These are phyloP conservation scores for Hippocampus abdominalis DNA, from an alignment of 2,113 vertebrate species.

Conservation along the genomic window DNA sequence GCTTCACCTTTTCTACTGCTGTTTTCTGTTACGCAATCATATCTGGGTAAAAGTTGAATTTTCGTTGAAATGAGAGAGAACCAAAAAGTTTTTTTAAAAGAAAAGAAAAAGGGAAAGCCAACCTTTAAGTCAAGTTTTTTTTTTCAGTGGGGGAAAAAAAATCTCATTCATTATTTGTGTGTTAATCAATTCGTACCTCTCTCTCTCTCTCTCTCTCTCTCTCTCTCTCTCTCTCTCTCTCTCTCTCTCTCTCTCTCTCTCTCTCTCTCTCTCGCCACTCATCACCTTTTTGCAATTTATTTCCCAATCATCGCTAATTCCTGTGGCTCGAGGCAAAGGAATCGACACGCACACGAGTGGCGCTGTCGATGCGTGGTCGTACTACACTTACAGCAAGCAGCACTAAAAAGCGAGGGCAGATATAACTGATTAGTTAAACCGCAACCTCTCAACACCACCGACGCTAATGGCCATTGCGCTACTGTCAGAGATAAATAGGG, in stretches of 20 bases:
- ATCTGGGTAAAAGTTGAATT: slow-evolving; percentile 12
- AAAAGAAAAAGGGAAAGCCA: too few relatives aligned
- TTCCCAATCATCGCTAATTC: slow-evolving; percentile 41
- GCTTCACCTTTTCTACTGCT: slow-evolving; percentile 3
- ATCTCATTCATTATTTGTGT: too few relatives aligned
- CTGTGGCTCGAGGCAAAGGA: neutral
- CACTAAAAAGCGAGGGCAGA: slow-evolving; percentile 44
- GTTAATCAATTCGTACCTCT: too few relatives aligned
- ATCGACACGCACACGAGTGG: neutral
- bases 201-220: too few relatives aligned
- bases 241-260: too few relatives aligned
- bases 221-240: too few relatives aligned
- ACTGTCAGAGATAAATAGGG: slow-evolving; percentile 62
- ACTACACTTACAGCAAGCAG: slow-evolving; percentile 9
- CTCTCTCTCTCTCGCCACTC: too few relatives aligned
- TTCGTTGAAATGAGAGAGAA: too few relatives aligned
- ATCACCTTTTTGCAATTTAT: neutral
- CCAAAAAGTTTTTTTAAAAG: too few relatives aligned
- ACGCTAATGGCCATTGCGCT: slow-evolving; percentile 55
- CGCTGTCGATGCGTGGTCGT: neutral
- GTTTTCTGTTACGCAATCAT: slow-evolving; percentile 15
- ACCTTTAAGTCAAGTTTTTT: too few relatives aligned
- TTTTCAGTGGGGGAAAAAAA: too few relatives aligned
- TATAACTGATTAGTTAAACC: slow-evolving; percentile 63
- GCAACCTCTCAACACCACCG: slow-evolving; percentile 63